Evolutionary conservation across 2,113 vertebrate genomes (phyloP), one percentile per base, ranked within the genome.

Genomic region (Dicrurus megarhynchus): DNA sequence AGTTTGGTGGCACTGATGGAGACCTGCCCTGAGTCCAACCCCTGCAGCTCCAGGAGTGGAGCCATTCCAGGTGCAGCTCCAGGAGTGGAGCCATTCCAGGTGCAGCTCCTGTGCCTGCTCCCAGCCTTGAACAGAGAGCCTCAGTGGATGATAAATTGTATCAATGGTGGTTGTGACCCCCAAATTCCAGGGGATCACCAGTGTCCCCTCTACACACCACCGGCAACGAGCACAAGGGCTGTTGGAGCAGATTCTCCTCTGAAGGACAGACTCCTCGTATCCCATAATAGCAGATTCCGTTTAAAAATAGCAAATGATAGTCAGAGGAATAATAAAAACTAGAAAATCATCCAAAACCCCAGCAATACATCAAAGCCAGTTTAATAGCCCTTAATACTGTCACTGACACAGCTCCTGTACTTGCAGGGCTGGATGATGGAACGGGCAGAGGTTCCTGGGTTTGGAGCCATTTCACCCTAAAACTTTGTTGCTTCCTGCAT

Each of bases 301-400:
- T 96, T 95, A 53, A 96, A 97, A 97, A 95, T 41, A 95, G 90
- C 71, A 55, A 95, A 96, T 92, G 91, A 79, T 30, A 93, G 95
- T 82, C 96, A 94, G 96, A 95, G 93, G 95, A 97, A 96, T 95
- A 90, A 97, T 97, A 97, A 95, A 96, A 94, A 64, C 71, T 65
- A 56, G 84, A 80, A 93, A 95, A 96, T 93, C 91, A 70, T 69
- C 93, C 87, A 78, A 84, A 95, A 93, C 13, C 42, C 73, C 90
- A 87, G 91, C 79, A 68, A 89, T 92, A 93, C 88, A 97, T 97
- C 94, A 96, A 94, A 97, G 96, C 63, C 85, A 89, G 87, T 96
- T 97, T 96, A 95, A 96, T 84, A 94, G 94, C 89, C 89, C 94
- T 90, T 95, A 94, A 91, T 95, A 57, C 85, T 95, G 91, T 60